Percentiles rank a stretch among this genome's conserved stretches.
Conservation (phyloP, 1,140 invertebrate genomes). For the Oreohelix idahoensis region DNA sequence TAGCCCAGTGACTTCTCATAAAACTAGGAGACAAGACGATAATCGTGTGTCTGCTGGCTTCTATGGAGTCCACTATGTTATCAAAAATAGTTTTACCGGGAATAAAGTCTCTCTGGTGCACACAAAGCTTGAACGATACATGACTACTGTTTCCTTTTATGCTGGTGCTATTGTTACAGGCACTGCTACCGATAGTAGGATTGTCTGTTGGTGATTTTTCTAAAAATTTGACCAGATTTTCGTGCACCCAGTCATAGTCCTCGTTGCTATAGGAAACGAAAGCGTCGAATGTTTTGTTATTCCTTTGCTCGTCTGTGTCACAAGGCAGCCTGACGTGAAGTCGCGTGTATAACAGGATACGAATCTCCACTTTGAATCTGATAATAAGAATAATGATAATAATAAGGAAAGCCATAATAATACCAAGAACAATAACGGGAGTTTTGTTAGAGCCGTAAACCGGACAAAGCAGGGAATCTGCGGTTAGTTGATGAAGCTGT, state of each 20-base stretch:
- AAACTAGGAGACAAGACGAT: constrained; percentile 94
- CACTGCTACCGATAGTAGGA: background rate
- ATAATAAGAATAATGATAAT: constrained; percentile 47
- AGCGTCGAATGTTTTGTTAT: constrained; percentile 54
- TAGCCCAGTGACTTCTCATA: constrained; percentile 92
- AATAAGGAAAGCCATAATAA: constrained; percentile 45
- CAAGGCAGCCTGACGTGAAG: constrained; percentile 49
- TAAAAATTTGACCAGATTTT: constrained; percentile 48
- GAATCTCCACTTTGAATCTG: constrained; percentile 54
- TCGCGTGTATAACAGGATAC: constrained; percentile 53
- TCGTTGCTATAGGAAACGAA: constrained; percentile 60
- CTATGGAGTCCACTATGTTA: constrained; percentile 91
- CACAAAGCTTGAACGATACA: constrained; percentile 52
- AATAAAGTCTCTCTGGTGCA: constrained; percentile 63
- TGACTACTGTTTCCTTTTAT: background rate
- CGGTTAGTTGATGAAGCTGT: background rate
- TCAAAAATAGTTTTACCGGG: constrained; percentile 79
- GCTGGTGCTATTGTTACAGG: background rate
- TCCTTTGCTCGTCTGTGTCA: constrained; percentile 8
- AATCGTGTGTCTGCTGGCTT: constrained; percentile 89
- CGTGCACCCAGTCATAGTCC: constrained; percentile 55
- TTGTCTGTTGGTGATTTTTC: constrained; percentile 34
- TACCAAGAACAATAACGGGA: constrained; percentile 48
- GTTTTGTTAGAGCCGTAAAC: constrained; percentile 35
- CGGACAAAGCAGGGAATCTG: constrained; percentile 37